These are phyloP conservation scores for Chroicocephalus ridibundus DNA, from an alignment of 2,113 vertebrate genomes.

Conservation along the genomic window DNA sequence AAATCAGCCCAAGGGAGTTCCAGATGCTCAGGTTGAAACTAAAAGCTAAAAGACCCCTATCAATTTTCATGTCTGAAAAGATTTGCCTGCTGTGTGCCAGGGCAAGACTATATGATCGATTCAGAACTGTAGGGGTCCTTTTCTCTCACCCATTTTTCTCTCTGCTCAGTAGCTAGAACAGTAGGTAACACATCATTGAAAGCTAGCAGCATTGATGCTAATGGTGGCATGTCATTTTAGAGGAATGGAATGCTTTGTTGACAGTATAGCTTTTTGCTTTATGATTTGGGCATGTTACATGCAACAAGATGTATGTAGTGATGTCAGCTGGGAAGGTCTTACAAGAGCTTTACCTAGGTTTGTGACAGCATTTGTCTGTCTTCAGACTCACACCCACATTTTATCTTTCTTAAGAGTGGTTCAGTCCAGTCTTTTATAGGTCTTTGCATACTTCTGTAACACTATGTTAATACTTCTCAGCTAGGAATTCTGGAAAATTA, in stretches of 20 bases:
- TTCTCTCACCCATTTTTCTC: not conserved
- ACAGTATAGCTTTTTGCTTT: not conserved
- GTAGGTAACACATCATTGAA: not conserved
- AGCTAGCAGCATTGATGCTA: not conserved
- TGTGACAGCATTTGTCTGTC: not conserved
- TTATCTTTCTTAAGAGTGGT: not conserved
- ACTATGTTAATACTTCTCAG: not conserved
- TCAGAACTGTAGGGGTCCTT: not conserved
- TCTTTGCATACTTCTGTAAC: not conserved
- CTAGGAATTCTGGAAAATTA: not conserved
- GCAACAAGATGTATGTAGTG: not conserved
- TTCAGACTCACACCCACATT: not conserved
- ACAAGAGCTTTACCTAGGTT: not conserved
- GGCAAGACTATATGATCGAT: not conserved
- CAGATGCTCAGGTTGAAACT: not conserved
- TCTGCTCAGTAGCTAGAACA: not conserved
- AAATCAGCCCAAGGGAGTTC: not conserved
- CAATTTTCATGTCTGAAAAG: not conserved
- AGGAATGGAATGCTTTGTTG: not conserved
- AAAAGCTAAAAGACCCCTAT: not conserved
- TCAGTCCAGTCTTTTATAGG: not conserved
- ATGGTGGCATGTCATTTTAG: not conserved
- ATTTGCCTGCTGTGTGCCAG: not conserved
- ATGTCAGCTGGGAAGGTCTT: not conserved
- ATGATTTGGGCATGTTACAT: not conserved